A percentile compares a stretch with the other conserved stretches of the same genome.
Evolutionary conservation across 1,140 invertebrate species (phyloP).

Genomic region (roundworm (Caenorhabditis elegans)): DNA sequence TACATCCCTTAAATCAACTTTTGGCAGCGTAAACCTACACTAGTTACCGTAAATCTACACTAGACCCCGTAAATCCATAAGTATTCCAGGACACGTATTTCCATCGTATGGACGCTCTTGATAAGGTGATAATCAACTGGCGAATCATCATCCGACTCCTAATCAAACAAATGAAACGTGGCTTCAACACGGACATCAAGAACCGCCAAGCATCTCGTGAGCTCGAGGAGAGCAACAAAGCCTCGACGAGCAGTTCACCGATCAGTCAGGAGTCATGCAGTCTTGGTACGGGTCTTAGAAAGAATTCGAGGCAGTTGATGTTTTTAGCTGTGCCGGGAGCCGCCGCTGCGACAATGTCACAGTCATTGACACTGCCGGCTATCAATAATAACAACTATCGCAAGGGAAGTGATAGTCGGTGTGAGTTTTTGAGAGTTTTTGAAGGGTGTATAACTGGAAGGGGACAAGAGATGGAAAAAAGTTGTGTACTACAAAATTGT

Average conservation of each 20-base stretch:
- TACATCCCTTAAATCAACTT: too few relatives aligned
- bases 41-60: background rate
- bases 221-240: background rate
- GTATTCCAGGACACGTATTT: slow-evolving; percentile 33
- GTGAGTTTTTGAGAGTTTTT: background rate
- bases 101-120: background rate
- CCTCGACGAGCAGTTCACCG: background rate
- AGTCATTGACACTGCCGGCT: slow-evolving; percentile 1
- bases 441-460: too few relatives aligned
- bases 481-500: too few relatives aligned
- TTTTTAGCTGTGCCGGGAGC: slow-evolving; percentile 2
- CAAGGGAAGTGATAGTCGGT: slow-evolving; percentile 4
- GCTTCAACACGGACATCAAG: slow-evolving; percentile 32
- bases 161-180: slow-evolving; percentile 39
- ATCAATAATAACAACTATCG: slow-evolving; percentile 27
- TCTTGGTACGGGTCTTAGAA: slow-evolving; percentile 15
- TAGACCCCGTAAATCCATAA: slow-evolving; percentile 14
- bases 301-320: slow-evolving; percentile 23
- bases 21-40: background rate
- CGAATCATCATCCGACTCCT: slow-evolving; percentile 12
- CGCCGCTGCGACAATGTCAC: background rate
- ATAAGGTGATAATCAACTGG: slow-evolving; percentile 40
- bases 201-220: slow-evolving; percentile 37
- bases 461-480: too few relatives aligned
- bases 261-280: slow-evolving; percentile 1